Percentiles rank a stretch among this genome's conserved stretches.
These are phyloP conservation scores for Achlya flavicornis DNA, from an alignment of 2,888 invertebrate species.

Conservation along the genomic window DNA sequence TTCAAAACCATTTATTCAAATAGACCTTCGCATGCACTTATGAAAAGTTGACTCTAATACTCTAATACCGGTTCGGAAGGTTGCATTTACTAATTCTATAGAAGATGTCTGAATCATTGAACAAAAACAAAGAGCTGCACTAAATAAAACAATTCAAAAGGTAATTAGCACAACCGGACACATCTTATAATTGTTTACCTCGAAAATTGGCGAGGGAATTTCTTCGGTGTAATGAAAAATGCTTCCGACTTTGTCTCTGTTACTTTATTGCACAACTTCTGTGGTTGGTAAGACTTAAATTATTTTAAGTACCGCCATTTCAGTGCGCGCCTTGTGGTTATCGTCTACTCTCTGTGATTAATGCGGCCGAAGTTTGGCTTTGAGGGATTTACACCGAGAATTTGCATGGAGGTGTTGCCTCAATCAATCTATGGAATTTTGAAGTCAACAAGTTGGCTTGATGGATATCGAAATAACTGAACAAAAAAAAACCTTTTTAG, in stretches of 20 bases:
- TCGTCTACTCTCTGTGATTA: constrained; percentile 68
- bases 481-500: background rate
- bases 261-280: constrained; percentile 75
- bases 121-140: background rate
- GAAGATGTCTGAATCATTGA: background rate
- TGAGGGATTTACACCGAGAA: constrained; percentile 43
- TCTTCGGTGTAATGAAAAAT: constrained; percentile 75
- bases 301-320: constrained; percentile 75
- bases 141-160: constrained; percentile 34
- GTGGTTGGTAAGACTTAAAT: constrained; percentile 66
- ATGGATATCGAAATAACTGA: too few relatives aligned
- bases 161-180: constrained; percentile 64
- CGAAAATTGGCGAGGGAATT: constrained; percentile 53
- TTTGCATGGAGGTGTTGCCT: constrained; percentile 31
- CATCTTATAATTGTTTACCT: constrained; percentile 74
- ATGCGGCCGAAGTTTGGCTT: constrained; percentile 49
- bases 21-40: too few relatives aligned
- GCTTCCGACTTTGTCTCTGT: constrained; percentile 69
- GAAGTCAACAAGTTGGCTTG: background rate
- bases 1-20: too few relatives aligned
- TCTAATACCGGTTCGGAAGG: too few relatives aligned
- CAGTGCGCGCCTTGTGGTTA: constrained; percentile 72
- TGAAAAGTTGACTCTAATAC: too few relatives aligned
- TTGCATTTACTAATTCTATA: too few relatives aligned
- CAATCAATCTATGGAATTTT: constrained; percentile 27